phyloP scores from a whole-genome alignment of 2,888 invertebrate genomes.

The Phyto melanocephala region DNA sequence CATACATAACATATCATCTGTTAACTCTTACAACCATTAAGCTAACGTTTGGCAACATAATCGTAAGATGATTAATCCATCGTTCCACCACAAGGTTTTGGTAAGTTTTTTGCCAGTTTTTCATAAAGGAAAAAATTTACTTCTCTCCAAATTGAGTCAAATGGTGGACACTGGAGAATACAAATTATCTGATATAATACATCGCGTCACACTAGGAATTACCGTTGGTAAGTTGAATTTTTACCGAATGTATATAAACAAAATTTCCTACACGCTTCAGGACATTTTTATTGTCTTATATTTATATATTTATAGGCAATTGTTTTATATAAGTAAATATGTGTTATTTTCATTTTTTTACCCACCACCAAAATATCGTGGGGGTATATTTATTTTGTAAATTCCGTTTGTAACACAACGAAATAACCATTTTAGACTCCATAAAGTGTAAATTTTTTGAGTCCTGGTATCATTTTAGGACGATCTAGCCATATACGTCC shows the following conservation, averaged over 20 bases:
- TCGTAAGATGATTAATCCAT: conserved; percentile 63
- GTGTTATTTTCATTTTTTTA: too few species aligned
- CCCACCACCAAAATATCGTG: too few species aligned
- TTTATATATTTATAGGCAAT: too few species aligned
- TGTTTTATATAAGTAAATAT: too few species aligned
- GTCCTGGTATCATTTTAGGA: too few species aligned
- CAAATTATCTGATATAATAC: conserved; percentile 37
- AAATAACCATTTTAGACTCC: too few species aligned
- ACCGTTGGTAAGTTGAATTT: conserved; percentile 48
- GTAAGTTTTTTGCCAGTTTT: conserved; percentile 58
- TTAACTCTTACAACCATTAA: neutral
- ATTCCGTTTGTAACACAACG: too few species aligned
- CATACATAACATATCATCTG: too few species aligned
- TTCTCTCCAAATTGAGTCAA: conserved; percentile 29
- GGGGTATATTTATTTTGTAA: too few species aligned
- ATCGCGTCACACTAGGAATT: conserved; percentile 39
- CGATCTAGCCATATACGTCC: too few species aligned
- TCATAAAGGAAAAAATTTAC: conserved; percentile 55
- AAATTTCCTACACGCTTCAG: neutral
- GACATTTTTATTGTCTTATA: neutral
- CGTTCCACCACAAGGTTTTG: conserved; percentile 57
- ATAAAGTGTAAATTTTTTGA: too few species aligned
- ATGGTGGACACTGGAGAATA: conserved; percentile 42
- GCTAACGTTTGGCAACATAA: conserved; percentile 51
- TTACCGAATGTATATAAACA: too few species aligned